These are phyloP conservation scores for Oreortyx pictus DNA, from an alignment of 2,797 vertebrate genomes.

Conservation along the genomic window DNA sequence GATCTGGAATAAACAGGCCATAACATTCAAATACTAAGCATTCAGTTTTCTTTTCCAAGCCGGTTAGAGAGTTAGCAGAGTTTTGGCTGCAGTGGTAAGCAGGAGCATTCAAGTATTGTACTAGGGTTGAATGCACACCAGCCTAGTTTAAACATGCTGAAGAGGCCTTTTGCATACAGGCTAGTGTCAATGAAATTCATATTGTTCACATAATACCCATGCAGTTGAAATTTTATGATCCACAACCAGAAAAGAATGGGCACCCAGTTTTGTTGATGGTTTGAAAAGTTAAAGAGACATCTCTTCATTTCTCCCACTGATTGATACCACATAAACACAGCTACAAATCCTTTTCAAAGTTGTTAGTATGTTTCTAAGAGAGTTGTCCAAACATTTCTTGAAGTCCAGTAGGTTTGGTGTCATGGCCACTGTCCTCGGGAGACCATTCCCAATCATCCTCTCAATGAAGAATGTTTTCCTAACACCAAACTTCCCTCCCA, in stretches of 20 bases:
- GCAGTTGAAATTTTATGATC: slow-evolving; percentile 58
- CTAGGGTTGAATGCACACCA: not conserved
- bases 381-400: too few relatives aligned
- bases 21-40: not conserved
- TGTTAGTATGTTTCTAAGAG: not conserved
- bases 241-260: not conserved
- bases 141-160: not conserved
- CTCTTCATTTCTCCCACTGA: slow-evolving; percentile 8
- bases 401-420: too few relatives aligned
- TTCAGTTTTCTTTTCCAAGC: not conserved
- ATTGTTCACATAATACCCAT: not conserved
- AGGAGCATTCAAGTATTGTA: not conserved
- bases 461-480: too few relatives aligned
- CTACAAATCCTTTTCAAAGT: slow-evolving; percentile 12
- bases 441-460: too few relatives aligned
- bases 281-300: slow-evolving; percentile 41
- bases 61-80: not conserved
- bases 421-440: too few relatives aligned
- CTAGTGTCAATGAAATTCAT: not conserved
- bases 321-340: slow-evolving; percentile 20
- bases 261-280: slow-evolving; percentile 41
- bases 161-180: accelerated
- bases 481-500: too few relatives aligned
- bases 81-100: not conserved
- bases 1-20: not conserved